Base-by-base conservation (phyloP, 2,888 invertebrate species). In the Dinocampus coccinellae region DNA sequence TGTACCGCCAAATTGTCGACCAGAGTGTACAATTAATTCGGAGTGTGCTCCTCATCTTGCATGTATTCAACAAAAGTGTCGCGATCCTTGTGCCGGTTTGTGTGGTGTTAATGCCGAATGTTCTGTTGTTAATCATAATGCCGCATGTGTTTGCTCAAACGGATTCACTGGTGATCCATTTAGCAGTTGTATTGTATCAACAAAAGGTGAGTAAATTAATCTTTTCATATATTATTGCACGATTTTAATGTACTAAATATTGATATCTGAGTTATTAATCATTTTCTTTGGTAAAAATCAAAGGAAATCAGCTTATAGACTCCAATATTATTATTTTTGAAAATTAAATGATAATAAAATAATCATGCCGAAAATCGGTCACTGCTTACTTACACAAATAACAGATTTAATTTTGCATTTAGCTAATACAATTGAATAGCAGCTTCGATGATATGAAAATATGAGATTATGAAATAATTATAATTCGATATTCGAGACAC, bases 11-110 rank as follows among this genome's bases (percentile, higher is more conserved):
- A 87, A 88, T 74, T 91, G 91, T 76, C 83, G 90, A 78, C 91
- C 91, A 2, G 91, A 91, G 82, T 92, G 91, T 80, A 88, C 90
- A 13, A 88, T 89, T n/a, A 91, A 89, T 83, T 88, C 90, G 0
- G 91, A 91, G 81, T 91, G 91, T 82, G 81, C 89, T 36, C 83
- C 88, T 73, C 89, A 89, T 76, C 86, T 89, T 76, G 90, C 92
- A 34, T 92, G 91, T 77, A 88, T 90, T 67, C 90, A 90, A 80
- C 90, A 91, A 78, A 91, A 91, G 84, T 92, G 92, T 82, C 88
- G 89, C 24, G 90, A 92, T 84, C 92, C 92, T 42, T 91, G 91
- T 79, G 89, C 88, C 36, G 90, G 90, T 75, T 87, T 90, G 60
- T 91, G 91, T 80, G 91, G 91, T 42, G 79, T 88, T 36, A 88